Percentiles rank a stretch among this genome's conserved stretches.
phyloP scores from a whole-genome alignment of 1,140 invertebrate species.

The Drosophila albomicans region DNA sequence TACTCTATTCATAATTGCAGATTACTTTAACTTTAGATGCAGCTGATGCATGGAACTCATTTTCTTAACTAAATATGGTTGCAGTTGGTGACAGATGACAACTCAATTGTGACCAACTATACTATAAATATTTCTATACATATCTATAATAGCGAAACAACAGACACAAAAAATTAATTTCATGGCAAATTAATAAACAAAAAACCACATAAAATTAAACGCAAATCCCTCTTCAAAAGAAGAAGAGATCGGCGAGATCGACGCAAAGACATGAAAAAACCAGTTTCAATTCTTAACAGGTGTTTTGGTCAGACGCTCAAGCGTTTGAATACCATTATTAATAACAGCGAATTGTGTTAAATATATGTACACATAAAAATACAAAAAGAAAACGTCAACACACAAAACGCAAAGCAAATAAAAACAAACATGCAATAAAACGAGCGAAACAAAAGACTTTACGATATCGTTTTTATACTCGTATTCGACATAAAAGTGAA shows the following conservation, averaged over 20 bases:
- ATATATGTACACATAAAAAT: slow-evolving; percentile 35
- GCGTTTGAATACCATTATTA: slow-evolving; percentile 72
- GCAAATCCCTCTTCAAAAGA: slow-evolving; percentile 33
- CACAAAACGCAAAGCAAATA: slow-evolving; percentile 21
- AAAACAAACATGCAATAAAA: slow-evolving; percentile 49
- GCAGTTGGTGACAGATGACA: not conserved
- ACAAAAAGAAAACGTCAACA: slow-evolving; percentile 21
- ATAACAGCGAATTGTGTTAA: slow-evolving; percentile 70
- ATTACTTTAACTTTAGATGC: not conserved
- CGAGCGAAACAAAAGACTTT: slow-evolving; percentile 43
- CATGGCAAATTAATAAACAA: slow-evolving; percentile 38
- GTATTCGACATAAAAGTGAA: slow-evolving; percentile 49
- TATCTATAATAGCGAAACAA: slow-evolving; percentile 8
- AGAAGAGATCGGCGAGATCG: slow-evolving; percentile 38
- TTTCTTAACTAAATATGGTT: too few relatives aligned
- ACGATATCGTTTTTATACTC: slow-evolving; percentile 61
- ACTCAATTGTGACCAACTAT: not conserved
- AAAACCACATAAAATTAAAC: slow-evolving; percentile 52
- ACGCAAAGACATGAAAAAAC: slow-evolving; percentile 58
- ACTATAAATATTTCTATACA: not conserved
- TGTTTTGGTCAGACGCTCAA: slow-evolving; percentile 38
- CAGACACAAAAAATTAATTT: slow-evolving; percentile 35
- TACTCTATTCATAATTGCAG: not conserved
- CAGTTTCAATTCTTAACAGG: slow-evolving; percentile 71
- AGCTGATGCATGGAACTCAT: not conserved